phyloP scores from a whole-genome alignment of 2,888 invertebrate species.

The Spialia ferax region DNA sequence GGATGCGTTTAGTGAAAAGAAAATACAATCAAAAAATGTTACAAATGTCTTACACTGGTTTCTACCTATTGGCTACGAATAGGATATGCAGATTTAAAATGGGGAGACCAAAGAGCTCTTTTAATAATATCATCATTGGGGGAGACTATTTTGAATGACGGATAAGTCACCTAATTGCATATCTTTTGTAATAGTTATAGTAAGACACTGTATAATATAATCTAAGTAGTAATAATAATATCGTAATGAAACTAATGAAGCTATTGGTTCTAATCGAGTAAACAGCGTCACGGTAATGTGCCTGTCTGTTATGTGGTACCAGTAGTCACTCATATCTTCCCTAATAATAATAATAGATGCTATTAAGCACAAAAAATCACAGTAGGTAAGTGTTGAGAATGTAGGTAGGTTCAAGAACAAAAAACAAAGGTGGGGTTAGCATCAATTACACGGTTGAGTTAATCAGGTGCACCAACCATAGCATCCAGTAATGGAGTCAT shows the following conservation, averaged over 20 bases:
- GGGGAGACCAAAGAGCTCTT: no score
- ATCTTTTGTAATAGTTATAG: constrained; percentile 7
- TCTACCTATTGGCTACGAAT: no score
- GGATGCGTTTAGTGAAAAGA: not conserved
- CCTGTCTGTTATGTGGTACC: constrained; percentile 2
- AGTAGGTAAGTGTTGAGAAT: not conserved
- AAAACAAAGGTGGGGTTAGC: constrained; percentile 49
- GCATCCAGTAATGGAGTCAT: constrained; percentile 54
- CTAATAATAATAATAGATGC: no score
- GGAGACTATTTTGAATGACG: no score
- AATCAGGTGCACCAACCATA: constrained; percentile 61
- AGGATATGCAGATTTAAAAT: no score
- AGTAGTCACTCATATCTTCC: no score
- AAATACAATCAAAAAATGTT: not conserved
- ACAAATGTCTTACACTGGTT: no score
- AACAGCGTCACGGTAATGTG: constrained; percentile 27
- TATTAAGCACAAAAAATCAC: no score
- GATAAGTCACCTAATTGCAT: constrained; percentile 7
- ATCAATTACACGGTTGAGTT: constrained; percentile 71
- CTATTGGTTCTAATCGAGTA: constrained; percentile 36
- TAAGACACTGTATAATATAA: no score
- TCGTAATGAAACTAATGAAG: constrained; percentile 31
- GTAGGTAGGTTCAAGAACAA: constrained; percentile 5
- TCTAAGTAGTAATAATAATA: constrained; percentile 24
- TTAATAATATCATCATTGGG: no score